Conservation (phyloP, 2,797 vertebrate genomes). For the Kryptopterus vitreolus region DNA sequence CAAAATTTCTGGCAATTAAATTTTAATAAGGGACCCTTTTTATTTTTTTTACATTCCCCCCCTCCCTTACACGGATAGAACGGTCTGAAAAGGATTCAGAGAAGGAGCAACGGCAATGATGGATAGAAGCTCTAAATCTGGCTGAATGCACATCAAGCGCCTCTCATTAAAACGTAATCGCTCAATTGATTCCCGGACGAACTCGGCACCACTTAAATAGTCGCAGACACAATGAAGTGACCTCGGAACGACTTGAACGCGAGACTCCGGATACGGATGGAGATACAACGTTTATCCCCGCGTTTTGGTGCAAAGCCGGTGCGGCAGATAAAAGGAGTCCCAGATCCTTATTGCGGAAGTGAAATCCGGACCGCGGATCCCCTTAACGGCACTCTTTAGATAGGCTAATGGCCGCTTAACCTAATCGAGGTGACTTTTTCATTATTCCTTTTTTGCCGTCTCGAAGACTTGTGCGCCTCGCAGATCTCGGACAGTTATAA, state of each 20-base stretch:
- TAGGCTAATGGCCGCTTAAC: conserved; percentile 4
- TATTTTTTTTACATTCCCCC: conserved; percentile 50
- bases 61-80: conserved; percentile 61
- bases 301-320: background rate
- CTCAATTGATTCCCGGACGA: conserved; percentile 69
- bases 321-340: background rate
- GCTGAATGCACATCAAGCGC: conserved; percentile 65
- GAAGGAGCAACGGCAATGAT: conserved; percentile 61
- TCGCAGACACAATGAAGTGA: conserved; percentile 56
- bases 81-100: conserved; percentile 50
- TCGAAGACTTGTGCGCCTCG: background rate
- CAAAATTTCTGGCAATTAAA: conserved; percentile 76
- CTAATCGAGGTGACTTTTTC: background rate
- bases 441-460: background rate
- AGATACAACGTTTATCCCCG: conserved; percentile 10
- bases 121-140: conserved; percentile 73
- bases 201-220: conserved; percentile 60
- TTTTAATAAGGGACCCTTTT: conserved; percentile 78
- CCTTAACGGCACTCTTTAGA: background rate
- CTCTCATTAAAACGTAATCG: conserved; percentile 75
- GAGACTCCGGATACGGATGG: conserved; percentile 1
- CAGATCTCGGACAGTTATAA: background rate
- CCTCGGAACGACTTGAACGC: conserved; percentile 19
- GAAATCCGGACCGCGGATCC: background rate
- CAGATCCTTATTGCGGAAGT: no score